Base-by-base conservation (phyloP, 2,113 vertebrate species). In the Scalopus aquaticus region DNA sequence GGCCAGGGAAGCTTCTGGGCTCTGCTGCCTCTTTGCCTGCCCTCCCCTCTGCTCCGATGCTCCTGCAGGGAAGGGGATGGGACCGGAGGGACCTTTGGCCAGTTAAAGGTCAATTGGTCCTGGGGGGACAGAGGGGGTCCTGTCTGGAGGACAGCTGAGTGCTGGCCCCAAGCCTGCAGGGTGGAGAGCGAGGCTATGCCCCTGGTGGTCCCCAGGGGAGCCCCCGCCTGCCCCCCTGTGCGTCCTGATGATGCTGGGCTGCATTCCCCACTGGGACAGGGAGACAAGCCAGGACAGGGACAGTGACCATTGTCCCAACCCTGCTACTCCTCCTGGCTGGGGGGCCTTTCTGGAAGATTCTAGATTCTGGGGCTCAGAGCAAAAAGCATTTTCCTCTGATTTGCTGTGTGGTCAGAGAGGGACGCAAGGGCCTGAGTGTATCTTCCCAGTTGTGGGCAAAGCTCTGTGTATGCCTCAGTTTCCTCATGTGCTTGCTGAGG, bases 61-160 rank as follows among this genome's bases (percentile, higher is more conserved):
- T 80, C 42, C 64, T 58, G 13, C 17, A 65, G 93, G 90, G 79
- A 76, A 80, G 54, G 85, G 19, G 32, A 32, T 65, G 87, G 96
- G 80, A 32, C 76, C 15, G 42, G 49, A 4, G 35, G 73, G 87
- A 86, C 76, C 93, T 58, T 60, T 81, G 80, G 69, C 62, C 77
- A 86, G 72, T 91, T 77, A 91, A 96, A 96, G 85, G 94, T 91
- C 93, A 96, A 73, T 77, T 60, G 0, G 12, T 81, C 80, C 77
- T 77, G 39, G 49, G 77, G 88, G 88, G 85, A 95, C 93, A 95
- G 88, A 96, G 93, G 91, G 58, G 67, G 88, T 88, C 69, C 95
- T 96, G 91, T 97, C 69, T 94, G 64, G 39, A 92, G 80, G 39
- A 56, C 54, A 22, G 35, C 94, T 51, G 72, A 87, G 78, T 56